These are phyloP conservation scores for Philhelius pedissequus DNA, from an alignment of 2,888 invertebrate genomes.

Conservation along the genomic window DNA sequence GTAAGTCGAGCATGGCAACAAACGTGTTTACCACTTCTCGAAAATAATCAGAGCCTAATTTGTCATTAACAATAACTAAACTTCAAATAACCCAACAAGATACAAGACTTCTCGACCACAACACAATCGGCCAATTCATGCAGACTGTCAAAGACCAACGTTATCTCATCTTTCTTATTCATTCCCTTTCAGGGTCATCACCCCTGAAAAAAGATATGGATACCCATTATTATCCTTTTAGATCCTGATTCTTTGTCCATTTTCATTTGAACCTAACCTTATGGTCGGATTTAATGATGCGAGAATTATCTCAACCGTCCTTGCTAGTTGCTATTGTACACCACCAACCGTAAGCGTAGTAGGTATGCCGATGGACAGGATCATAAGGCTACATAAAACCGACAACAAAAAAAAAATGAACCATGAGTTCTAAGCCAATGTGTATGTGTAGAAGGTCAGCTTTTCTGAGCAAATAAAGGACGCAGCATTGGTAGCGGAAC, in stretches of 20 bases:
- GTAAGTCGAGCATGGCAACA: no score
- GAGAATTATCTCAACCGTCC: slow-evolving; percentile 65
- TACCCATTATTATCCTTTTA: slow-evolving; percentile 67
- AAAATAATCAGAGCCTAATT: background rate
- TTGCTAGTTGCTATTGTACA: no score
- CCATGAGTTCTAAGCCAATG: slow-evolving; percentile 3
- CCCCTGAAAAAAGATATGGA: slow-evolving; percentile 41
- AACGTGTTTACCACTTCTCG: no score
- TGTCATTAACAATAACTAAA: background rate
- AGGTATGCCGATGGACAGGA: slow-evolving; percentile 34
- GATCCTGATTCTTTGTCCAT: slow-evolving; percentile 57
- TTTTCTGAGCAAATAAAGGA: background rate
- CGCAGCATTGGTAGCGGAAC: slow-evolving; percentile 9
- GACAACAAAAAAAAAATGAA: background rate
- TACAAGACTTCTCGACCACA: background rate
- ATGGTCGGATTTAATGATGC: slow-evolving; percentile 68
- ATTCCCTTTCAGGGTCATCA: slow-evolving; percentile 57
- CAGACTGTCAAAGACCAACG: background rate
- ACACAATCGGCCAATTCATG: slow-evolving; percentile 2
- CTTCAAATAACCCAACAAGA: background rate
- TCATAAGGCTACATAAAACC: slow-evolving; percentile 46
- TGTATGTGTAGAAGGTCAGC: slow-evolving; percentile 14
- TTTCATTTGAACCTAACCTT: slow-evolving; percentile 58
- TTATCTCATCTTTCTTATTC: slow-evolving; percentile 7
- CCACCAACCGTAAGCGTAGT: background rate